Percentiles rank a stretch among this genome's conserved stretches.
phyloP scores from a whole-genome alignment of 2,888 invertebrate genomes.

The Drosophila conformis region DNA sequence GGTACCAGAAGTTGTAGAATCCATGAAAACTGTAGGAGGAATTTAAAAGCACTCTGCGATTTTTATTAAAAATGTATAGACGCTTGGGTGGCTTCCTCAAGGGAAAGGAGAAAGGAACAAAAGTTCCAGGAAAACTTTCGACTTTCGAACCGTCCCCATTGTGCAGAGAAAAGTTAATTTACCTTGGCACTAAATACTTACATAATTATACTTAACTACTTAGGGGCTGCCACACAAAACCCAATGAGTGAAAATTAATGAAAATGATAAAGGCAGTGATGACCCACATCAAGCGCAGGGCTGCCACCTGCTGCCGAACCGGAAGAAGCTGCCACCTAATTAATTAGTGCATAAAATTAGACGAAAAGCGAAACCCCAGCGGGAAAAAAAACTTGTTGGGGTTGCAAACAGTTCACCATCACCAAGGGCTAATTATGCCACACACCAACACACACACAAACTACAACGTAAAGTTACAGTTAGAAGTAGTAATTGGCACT shows the following conservation, averaged over 20 bases:
- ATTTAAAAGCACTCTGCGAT: neutral
- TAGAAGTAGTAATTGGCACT: conserved; percentile 58
- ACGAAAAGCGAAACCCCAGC: conserved; percentile 55
- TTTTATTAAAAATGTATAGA: neutral
- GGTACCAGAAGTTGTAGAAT: neutral
- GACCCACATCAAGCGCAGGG: conserved; percentile 44
- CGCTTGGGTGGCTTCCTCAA: neutral
- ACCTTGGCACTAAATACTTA: neutral
- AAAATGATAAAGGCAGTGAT: conserved; percentile 39
- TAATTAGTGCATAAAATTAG: conserved; percentile 65
- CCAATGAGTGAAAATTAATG: conserved; percentile 18
- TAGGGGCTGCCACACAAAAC: conserved; percentile 12
- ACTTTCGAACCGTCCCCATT: neutral
- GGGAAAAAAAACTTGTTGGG: conserved; percentile 37
- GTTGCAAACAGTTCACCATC: conserved; percentile 55
- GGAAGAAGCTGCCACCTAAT: conserved; percentile 45
- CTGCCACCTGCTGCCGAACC: conserved; percentile 14
- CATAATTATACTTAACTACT: conserved; percentile 26
- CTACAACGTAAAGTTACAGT: conserved; percentile 12
- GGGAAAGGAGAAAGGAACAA: neutral
- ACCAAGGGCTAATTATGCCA: conserved; percentile 57
- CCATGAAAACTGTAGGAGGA: neutral
- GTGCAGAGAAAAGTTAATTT: neutral
- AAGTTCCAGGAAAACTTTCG: neutral
- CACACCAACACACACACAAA: conserved; percentile 20